Base-by-base conservation (phyloP, 2,113 vertebrate genomes). In the Ictalurus furcatus region DNA sequence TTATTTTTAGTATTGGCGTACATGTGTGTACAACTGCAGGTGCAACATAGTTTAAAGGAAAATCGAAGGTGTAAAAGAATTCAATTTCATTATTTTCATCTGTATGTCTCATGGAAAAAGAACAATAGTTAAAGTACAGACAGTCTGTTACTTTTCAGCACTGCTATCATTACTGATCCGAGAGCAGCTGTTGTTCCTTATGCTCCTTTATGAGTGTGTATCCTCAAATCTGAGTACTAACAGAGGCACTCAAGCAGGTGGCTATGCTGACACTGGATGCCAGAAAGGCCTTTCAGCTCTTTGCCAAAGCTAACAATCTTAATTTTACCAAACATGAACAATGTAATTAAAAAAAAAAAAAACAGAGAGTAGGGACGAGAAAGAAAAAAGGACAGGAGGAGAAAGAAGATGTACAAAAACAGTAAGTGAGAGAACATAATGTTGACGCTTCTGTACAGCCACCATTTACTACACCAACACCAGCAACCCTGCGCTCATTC, bases 121-220 rank as follows among this genome's bases (percentile, higher is more conserved):
- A 4, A 65, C 0, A 69, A 67, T 30, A 65, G 54, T 16, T 34
- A 61, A 79, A 65, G 19, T 69, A 65, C 37, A 87, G 21, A 34
- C 61, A 65, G 23, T 79, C 37, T 44, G 17, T 44, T 76, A 76
- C 21, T 76, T 76, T 76, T 44, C 37, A 71, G 30, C 14, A 17
- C 56, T 48, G 73, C 48, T 87, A 40, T 87, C 56, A 28, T 13
- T 25, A 59, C n/a, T 82, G 78, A 82, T 28, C 48, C 25, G 2
- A 82, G 78, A 74, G 52, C 86, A 82, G 73, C 76, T 87, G 86
- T 52, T 87, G 28, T n/a, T 58, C 78, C 40, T 54, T 67, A 67
- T 37, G 61, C 14, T 71, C 13, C 1, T 54, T 76, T 44, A 40
- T 76, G 13, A 69, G 21, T 25, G 14, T 87, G 37, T 34, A 34